A percentile compares a stretch with the other conserved stretches of the same genome.
These are phyloP conservation scores for Blastomussa wellsi DNA, from an alignment of 92 coral and sea anemone genomes.

Conservation along the genomic window DNA sequence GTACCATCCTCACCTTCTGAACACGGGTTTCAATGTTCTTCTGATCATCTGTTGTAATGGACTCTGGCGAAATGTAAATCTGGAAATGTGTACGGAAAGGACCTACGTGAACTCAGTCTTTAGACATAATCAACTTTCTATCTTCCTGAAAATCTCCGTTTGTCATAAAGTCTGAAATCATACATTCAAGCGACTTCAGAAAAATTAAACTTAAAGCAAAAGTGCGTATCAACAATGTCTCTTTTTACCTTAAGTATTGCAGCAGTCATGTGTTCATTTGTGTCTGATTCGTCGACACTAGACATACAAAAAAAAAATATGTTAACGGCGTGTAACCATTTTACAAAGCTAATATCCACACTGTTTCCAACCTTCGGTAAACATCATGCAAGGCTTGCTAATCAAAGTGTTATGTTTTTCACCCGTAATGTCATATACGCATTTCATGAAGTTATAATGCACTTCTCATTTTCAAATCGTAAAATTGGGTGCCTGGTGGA, in stretches of 20 bases:
- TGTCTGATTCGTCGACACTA: constrained; percentile 14
- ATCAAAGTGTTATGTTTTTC: neutral
- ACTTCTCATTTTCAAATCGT: neutral
- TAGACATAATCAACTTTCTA: neutral
- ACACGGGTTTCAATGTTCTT: constrained; percentile 17
- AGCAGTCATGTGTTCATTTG: constrained; percentile 12
- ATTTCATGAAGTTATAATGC: neutral
- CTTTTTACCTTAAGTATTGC: constrained; percentile 11
- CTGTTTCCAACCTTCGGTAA: neutral
- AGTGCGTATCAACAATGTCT: neutral
- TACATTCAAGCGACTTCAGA: neutral
- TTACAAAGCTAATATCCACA: neutral
- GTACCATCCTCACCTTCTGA: constrained; percentile 39
- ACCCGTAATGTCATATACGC: neutral
- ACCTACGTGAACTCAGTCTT: neutral
- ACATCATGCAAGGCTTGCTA: neutral
- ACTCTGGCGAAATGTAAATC: constrained; percentile 18
- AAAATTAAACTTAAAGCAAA: neutral
- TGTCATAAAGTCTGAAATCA: neutral
- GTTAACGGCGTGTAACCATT: neutral
- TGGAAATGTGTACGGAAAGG: neutral
- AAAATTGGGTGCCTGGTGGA: neutral
- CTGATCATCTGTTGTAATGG: neutral
- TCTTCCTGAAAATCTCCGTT: neutral
- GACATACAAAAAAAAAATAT: neutral